Conservation (phyloP, 2,888 invertebrate species). For the Pheosia gnoma region DNA sequence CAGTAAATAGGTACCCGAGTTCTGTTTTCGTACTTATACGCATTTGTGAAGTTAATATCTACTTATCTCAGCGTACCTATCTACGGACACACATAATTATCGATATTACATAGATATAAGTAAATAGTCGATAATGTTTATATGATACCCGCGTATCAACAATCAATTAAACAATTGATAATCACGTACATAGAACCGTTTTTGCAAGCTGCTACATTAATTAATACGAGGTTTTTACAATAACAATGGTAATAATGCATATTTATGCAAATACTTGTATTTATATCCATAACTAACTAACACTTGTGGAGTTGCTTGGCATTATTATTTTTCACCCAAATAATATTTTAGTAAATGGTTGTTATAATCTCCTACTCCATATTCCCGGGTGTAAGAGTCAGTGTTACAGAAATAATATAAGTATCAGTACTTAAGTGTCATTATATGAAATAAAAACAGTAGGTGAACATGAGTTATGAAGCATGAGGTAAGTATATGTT, state of each 20-base stretch:
- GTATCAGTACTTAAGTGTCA: too few species aligned
- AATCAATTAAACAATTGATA: not conserved
- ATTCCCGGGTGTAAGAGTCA: too few species aligned
- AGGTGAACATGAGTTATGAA: too few species aligned
- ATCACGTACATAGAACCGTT: not conserved
- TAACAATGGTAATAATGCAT: not conserved
- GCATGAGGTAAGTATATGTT: too few species aligned
- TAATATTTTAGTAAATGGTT: too few species aligned
- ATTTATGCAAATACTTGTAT: not conserved
- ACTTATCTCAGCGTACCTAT: not conserved
- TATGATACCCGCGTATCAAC: not conserved
- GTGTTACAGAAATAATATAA: too few species aligned
- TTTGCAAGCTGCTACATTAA: not conserved
- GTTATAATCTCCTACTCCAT: too few species aligned
- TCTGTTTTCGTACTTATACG: too few species aligned
- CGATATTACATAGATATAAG: not conserved
- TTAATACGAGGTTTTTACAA: not conserved
- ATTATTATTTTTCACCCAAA: not conserved
- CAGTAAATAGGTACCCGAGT: too few species aligned
- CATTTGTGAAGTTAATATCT: not conserved
- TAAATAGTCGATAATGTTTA: not conserved
- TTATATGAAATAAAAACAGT: too few species aligned
- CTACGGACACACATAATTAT: not conserved
- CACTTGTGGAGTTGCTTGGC: not conserved
- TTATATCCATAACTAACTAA: not conserved